Base-by-base conservation (phyloP, 2,888 invertebrate species). In the Gerris lacustris region DNA sequence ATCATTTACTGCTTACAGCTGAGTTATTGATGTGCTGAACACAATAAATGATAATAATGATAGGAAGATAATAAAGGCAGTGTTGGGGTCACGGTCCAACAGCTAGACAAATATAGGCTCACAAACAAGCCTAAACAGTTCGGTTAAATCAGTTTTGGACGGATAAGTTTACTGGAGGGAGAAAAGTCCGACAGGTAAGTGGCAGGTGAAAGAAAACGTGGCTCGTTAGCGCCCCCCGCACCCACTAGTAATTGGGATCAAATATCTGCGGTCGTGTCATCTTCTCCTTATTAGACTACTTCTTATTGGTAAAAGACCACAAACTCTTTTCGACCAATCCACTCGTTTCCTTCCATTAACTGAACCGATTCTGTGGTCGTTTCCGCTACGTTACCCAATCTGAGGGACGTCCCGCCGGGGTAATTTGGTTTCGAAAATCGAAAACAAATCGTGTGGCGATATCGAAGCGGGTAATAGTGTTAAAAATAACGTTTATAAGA, bases 251-350 rank as follows among this genome's bases (percentile, higher is more conserved):
- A 55, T 55, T 55, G 55, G 55, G 55, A 55, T 55, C 55, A 55
- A 55, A 55, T 55, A 55, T 55, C 55, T 55, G 55, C 55, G 55
- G 55, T 55, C 55, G 55, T 55, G 55, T 55, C 55, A 55, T 55
- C 55, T 55, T 55, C 55, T 55, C 55, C 55, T 55, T 55, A 55
- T 55, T 55, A 55, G 55, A 55, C 9, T 55, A 55, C 55, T 55
- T 15, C 55, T 55, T 9, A 55, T 55, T 55, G 55, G 55, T 15
- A 11, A 9, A 55, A 55, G 55, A 55, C 55, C 9, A 55, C 15
- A 55, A 9, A 9, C 55, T 31, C 31, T 31, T 31, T 31, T 31
- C 31, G 31, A 31, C 31, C 31, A 31, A 31, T 31, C 55, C 55
- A 2, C 9, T 55, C 5, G 15, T 55, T 55, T 55, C 55, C 55